Evolutionary conservation across 2,797 vertebrate genomes (phyloP).

Genomic region (Pangasius larnaudii): DNA sequence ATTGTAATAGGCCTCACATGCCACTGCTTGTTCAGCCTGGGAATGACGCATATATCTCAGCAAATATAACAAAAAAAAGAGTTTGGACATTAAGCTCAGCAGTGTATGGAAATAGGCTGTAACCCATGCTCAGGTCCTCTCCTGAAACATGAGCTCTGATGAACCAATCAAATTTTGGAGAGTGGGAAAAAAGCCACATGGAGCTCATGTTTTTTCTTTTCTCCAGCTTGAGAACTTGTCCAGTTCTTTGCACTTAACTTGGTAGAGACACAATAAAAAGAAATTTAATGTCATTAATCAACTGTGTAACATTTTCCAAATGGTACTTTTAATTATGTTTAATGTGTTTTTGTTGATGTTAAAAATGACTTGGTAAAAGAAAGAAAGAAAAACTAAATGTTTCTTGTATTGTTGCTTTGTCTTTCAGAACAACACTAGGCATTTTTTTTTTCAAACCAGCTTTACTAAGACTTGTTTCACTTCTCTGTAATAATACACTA

Average conservation of each 20-base stretch:
- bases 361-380: background rate
- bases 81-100: background rate
- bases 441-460: background rate
- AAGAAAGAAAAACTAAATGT: constrained; percentile 1
- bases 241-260: background rate
- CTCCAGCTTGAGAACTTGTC: constrained; percentile 38
- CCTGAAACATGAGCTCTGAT: constrained; percentile 28
- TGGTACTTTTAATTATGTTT: background rate
- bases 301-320: background rate
- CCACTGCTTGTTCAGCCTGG: background rate
- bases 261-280: background rate
- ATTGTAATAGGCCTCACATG: background rate
- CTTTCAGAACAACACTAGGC: constrained; percentile 35
- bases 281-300: background rate
- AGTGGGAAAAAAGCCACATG: constrained; percentile 55
- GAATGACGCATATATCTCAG: background rate
- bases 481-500: constrained; percentile 6
- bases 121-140: background rate
- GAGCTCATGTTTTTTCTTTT: constrained; percentile 34
- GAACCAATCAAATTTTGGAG: constrained; percentile 33
- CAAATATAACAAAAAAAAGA: background rate
- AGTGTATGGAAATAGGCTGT: constrained; percentile 16
- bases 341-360: background rate
- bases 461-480: constrained; percentile 23
- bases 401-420: background rate